Conservation (phyloP, 2,113 vertebrate genomes). For the Phaethon lepturus region DNA sequence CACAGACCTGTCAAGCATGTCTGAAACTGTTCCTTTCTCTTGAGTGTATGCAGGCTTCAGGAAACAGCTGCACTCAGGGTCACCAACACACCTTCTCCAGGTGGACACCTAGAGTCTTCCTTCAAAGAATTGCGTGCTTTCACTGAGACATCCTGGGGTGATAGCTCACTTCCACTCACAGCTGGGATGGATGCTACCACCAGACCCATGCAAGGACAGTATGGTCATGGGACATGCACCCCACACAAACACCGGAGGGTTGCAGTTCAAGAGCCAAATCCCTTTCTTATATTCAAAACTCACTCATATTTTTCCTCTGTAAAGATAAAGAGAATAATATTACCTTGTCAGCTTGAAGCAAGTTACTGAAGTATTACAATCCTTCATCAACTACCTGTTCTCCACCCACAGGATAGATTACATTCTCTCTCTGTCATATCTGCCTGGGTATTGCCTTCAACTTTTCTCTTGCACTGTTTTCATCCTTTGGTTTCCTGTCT, state of each 20-base stretch:
- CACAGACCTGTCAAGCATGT: not conserved
- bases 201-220: not conserved
- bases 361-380: not conserved
- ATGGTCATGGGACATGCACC: accelerated
- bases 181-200: not conserved
- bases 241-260: not conserved
- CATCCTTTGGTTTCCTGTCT: not conserved
- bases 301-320: not conserved
- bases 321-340: not conserved
- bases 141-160: not conserved
- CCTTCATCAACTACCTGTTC: not conserved
- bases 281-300: not conserved
- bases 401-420: not conserved
- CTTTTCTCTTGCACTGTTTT: not conserved
- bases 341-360: not conserved
- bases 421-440: not conserved
- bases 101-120: not conserved
- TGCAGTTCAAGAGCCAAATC: not conserved
- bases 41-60: not conserved
- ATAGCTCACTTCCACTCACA: not conserved
- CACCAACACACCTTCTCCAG: not conserved
- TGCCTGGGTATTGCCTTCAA: not conserved
- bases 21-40: not conserved
- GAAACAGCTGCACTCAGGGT: not conserved
- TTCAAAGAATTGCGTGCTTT: accelerated